Evolutionary conservation across 2,113 vertebrate genomes (phyloP), one percentile per base, ranked within the genome.

Genomic region (Microtus oregoni): DNA sequence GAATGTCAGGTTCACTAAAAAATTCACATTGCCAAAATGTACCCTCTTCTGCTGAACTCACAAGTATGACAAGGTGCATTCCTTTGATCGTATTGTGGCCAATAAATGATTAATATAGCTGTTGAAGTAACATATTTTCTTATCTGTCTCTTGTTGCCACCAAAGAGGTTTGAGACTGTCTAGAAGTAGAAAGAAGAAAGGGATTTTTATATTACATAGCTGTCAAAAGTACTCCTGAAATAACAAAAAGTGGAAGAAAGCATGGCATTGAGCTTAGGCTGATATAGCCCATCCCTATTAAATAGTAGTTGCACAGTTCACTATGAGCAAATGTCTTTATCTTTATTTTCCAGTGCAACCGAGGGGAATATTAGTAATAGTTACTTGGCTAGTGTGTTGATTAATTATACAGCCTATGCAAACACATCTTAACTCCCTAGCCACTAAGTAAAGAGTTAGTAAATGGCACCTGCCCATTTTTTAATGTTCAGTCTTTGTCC

Each of bases 181-280:
- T 73, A 61, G 12, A 78, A 35, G 1, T 38, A 67, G 11, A 3
- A 44, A 61, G 72, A 44, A 81, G 26, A 75, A 70, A 90, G 2
- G 26, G 3, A 6, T 24, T 87, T 89, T 35, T 72, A 30, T 12
- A 82, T 92, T 73, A 32, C 35, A 22, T 44, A 12, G 10, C 41
- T 92, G 67, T 94, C 8, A 82, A 75, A 41, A 9, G 20, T 13
- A n/a, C 67, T 86, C n/a, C 55, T 93, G 20, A 78, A 44, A 88
- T 28, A 81, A 5, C 50, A 94, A 81, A 95, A 95, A 38, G 30
- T 13, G 19, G 15, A 89, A 86, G 70, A 95, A 92, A 67, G 4
- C 52, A 41, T 85, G 68, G 22, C 4, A 44, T 50, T 10, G 3
- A 32, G 19, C 41, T 22, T 92, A 10, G 13, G 3, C 65, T 61